Base-by-base conservation (phyloP, 2,888 invertebrate genomes). In the Melanargia galathea region DNA sequence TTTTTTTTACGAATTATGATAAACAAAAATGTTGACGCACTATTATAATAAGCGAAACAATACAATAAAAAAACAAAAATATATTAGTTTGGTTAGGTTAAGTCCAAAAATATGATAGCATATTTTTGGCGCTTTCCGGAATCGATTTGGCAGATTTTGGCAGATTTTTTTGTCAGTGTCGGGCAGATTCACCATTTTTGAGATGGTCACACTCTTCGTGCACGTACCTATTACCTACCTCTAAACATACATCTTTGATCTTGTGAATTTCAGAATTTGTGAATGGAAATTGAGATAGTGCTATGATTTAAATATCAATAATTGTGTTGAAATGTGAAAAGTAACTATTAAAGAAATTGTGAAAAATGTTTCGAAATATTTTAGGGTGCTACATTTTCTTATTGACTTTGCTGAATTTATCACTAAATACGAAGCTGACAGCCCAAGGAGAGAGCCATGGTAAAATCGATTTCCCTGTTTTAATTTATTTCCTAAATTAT, bases 391-490 rank as follows among this genome's bases (percentile, higher is more conserved):
- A 93, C 87, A 88, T 94, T 86, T 92, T 94, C 90, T 82, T 94
- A 83, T 91, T 95, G 87, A 93, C 93, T 77, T 91, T 95, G 82
- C 87, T 95, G 83, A 93, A 94, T 90, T 92, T 93, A 82, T 92
- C 94, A 72, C 92, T 93, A 76, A 93, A 94, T 85, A 94, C 93
- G 71, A 93, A 93, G 86, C 92, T 94, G 87, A 94, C 95, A 86
- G 93, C 94, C 76, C 94, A 94, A 87, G 95, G 94, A 87, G 94
- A 94, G 87, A 94, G 93, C 90, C 94, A 95, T 93, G 95, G 95
- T 95, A 93, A 93, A 86, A 89, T 89, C 87, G 86, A 89, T 89
- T 83, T 78, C 72, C 72, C 63, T 68, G 52, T 56, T 22, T 48
- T 48, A 46, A 13, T 26, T 46, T 52, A 40, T 40, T 24, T 30